Base-by-base conservation (phyloP, 2,888 invertebrate genomes). In the Microctonus hyperodae region DNA sequence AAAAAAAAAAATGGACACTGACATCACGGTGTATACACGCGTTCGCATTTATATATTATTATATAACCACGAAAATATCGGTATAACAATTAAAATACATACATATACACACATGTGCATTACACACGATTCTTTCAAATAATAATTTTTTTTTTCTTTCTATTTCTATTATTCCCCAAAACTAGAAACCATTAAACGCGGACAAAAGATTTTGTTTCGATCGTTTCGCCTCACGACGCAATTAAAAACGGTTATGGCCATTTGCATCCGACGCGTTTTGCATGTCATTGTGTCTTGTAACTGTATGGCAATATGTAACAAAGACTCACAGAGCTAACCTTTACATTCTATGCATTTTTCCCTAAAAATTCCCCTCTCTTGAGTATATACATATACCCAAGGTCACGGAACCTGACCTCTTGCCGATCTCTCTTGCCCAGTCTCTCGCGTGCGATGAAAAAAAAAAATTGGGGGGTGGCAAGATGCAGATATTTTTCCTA, bases 211-310 rank as follows among this genome's bases (percentile, higher is more conserved):
- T 51, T 33, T 76, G 73, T 69, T 71, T 50, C 69, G 69, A 72
- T 75, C 73, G 66, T 64, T 65, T 65, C 73, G 73, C 74, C 69
- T 66, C 57, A 62, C 62, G 74, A 76, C 71, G 77, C 79, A 81
- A 81, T 82, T 81, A 82, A 78, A 78, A 79, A 80, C 74, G 75
- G 73, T 72, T 74, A 73, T 72, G 69, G 66, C 77, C 77, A 76
- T 78, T 78, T 75, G 73, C 75, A 77, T 76, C 73, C 69, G 73
- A 73, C 72, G 74, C 72, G 73, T 79, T 82, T 79, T 80, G 81
- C 82, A 79, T 81, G 79, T 81, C 79, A 78, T 76, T 79, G 78
- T 74, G 65, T 74, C 53, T 65, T 51, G 37, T 65, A 22, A 44
- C 48, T 62, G 48, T 40, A 44, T 16, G 16, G n/a, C 48, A 35